These are phyloP conservation scores for Stenopsyche tienmushanensis DNA, from an alignment of 1,140 invertebrate genomes.

Conservation along the genomic window DNA sequence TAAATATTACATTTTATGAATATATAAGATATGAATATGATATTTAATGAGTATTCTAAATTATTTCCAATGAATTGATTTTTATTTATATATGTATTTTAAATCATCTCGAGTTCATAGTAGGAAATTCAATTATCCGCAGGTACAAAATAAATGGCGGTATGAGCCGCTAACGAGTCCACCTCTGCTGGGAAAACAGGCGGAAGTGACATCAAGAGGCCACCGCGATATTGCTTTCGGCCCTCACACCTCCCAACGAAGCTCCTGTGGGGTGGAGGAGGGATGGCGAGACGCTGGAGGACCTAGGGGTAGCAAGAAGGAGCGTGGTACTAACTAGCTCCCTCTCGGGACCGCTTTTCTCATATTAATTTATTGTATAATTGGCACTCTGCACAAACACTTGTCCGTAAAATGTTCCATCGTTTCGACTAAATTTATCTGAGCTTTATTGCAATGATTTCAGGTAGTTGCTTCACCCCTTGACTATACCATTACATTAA, in stretches of 20 bases:
- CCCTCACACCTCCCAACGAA: constrained; percentile 24
- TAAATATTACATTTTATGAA: no score
- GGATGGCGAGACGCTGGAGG: neutral
- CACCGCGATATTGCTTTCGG: constrained; percentile 41
- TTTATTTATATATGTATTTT: no score
- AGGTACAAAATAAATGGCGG: no score
- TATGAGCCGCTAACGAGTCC: constrained; percentile 14
- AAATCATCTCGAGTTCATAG: no score
- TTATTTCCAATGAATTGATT: no score
- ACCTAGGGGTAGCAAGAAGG: neutral
- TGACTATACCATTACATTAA: no score
- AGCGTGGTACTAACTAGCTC: constrained; percentile 26
- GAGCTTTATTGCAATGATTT: no score
- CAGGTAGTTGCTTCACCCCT: no score
- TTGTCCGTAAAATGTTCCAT: constrained; percentile 21
- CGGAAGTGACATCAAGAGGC: constrained; percentile 42
- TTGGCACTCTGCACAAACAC: constrained; percentile 39
- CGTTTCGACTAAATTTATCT: neutral
- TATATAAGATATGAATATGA: no score
- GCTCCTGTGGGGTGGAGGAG: neutral
- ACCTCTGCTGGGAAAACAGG: constrained; percentile 35
- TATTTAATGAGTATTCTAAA: no score
- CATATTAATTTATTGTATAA: constrained; percentile 41
- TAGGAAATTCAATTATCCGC: no score
- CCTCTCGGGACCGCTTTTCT: constrained; percentile 28